phyloP scores from a whole-genome alignment of 1,140 invertebrate genomes.

The Diuraphis noxia region DNA sequence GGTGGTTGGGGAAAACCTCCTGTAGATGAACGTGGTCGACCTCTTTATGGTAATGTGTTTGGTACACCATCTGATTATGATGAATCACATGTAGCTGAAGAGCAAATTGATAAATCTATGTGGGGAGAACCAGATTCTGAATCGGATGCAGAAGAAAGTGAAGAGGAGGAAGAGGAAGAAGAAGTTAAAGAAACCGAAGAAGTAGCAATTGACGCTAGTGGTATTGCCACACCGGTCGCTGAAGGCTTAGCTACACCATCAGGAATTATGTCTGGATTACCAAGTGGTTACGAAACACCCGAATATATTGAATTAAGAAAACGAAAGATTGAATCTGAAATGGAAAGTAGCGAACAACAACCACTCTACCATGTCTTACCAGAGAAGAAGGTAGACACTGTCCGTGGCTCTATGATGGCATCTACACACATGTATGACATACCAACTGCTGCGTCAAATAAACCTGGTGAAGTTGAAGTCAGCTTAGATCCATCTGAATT shows the following conservation, averaged over 20 bases:
- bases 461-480: slow-evolving; percentile 76
- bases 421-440: slow-evolving; percentile 97
- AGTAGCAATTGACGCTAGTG: slow-evolving; percentile 70
- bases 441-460: slow-evolving; percentile 54
- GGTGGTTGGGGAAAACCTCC: slow-evolving; percentile 99
- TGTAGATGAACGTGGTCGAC: slow-evolving; percentile 96
- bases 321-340: slow-evolving; percentile 94
- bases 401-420: slow-evolving; percentile 96
- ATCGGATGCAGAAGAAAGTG: slow-evolving; percentile 87
- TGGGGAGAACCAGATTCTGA: slow-evolving; percentile 99
- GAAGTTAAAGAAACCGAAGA: slow-evolving; percentile 76
- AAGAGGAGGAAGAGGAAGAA: slow-evolving; percentile 80
- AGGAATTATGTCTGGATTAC: slow-evolving; percentile 86
- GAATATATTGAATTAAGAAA: slow-evolving; percentile 98
- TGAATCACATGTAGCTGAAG: slow-evolving; percentile 76
- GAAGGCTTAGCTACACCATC: slow-evolving; percentile 93
- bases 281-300: slow-evolving; percentile 94
- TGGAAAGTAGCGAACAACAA: slow-evolving; percentile 92
- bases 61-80: slow-evolving; percentile 70
- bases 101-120: slow-evolving; percentile 86
- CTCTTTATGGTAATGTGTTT: slow-evolving; percentile 98
- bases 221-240: slow-evolving; percentile 73
- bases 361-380: slow-evolving; percentile 91
- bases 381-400: slow-evolving; percentile 87
- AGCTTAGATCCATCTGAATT: slow-evolving; percentile 96